phyloP scores from a whole-genome alignment of 30 jellyfish, hydroid and myxozoan genomes.

The Aurelia sp. region DNA sequence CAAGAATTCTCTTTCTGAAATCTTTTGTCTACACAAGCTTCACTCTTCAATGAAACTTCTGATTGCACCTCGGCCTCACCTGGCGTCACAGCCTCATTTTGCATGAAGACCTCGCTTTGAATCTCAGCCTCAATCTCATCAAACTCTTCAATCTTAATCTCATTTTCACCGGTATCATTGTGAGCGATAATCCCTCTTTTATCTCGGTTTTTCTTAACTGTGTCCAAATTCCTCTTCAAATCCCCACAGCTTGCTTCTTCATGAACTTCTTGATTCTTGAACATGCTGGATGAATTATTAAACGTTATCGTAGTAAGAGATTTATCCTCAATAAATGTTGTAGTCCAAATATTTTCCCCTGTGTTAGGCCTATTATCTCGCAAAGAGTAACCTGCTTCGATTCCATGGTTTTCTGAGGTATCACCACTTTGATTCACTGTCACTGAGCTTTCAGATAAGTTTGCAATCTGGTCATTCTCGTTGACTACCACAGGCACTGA shows the following conservation, averaged over 20 bases:
- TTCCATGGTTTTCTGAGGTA: not conserved
- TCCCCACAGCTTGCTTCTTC: not conserved
- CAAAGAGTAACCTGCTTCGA: not conserved
- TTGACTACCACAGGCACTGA: too few species aligned
- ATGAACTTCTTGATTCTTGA: not conserved
- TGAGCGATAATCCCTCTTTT: not conserved
- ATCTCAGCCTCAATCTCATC: not conserved
- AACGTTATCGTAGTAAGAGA: not conserved
- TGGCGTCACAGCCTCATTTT: not conserved
- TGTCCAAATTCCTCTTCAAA: not conserved
- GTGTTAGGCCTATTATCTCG: not conserved
- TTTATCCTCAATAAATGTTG: not conserved
- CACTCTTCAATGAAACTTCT: too few species aligned
- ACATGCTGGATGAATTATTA: conserved; percentile 17
- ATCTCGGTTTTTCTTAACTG: not conserved
- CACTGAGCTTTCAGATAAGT: too few species aligned
- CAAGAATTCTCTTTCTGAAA: too few species aligned
- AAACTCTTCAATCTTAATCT: not conserved
- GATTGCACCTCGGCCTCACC: not conserved
- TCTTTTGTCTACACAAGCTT: too few species aligned
- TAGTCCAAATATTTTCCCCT: conserved; percentile 4
- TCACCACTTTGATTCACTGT: too few species aligned
- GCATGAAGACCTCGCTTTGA: too few species aligned
- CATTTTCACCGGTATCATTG: not conserved
- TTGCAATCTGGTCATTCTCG: too few species aligned